These are phyloP conservation scores for Lathamus discolor DNA, from an alignment of 2,113 vertebrate species.

Conservation along the genomic window DNA sequence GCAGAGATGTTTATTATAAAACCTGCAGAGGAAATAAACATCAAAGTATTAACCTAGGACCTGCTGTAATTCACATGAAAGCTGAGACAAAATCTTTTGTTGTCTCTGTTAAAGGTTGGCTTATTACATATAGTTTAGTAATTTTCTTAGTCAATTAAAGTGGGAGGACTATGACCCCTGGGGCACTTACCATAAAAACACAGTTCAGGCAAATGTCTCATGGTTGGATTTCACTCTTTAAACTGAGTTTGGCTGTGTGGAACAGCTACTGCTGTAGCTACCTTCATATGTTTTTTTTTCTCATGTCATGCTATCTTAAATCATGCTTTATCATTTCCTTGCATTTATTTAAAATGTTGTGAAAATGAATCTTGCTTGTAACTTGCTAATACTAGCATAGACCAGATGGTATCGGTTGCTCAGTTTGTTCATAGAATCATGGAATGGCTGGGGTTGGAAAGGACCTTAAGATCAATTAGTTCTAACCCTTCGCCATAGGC, in stretches of 20 bases:
- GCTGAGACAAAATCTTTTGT: background rate
- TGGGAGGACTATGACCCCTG: background rate
- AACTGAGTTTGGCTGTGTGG: background rate
- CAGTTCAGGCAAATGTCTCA: background rate
- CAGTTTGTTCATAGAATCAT: background rate
- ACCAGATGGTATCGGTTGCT: background rate
- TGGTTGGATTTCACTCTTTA: background rate
- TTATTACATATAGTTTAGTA: background rate
- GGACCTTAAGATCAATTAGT: background rate
- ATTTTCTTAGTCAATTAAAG: background rate
- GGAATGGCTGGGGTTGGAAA: background rate
- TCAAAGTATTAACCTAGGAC: background rate
- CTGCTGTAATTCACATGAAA: background rate
- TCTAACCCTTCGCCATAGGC: background rate
- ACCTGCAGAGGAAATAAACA: conserved; percentile 11
- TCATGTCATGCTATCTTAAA: background rate
- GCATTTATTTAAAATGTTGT: background rate
- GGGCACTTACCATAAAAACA: background rate
- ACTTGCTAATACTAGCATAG: background rate
- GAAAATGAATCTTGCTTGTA: background rate
- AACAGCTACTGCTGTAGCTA: background rate
- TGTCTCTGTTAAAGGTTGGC: background rate
- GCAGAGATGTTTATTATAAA: background rate
- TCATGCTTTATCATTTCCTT: background rate
- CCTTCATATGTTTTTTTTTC: background rate